Base-by-base conservation (phyloP, 1,140 invertebrate genomes). In the Drosophila lowei region DNA sequence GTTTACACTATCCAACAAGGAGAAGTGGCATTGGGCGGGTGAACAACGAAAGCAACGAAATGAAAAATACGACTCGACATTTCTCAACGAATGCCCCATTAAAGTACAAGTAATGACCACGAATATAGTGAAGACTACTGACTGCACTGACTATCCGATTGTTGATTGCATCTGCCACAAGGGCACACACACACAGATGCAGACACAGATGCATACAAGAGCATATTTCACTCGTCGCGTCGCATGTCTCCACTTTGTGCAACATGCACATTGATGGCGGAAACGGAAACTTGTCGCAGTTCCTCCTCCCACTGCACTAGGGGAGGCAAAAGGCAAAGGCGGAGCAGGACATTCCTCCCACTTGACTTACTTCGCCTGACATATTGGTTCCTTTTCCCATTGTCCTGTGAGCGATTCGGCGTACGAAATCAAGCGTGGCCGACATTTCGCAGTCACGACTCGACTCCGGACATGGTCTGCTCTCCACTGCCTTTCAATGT, bases 261-360 rank as follows among this genome's bases (percentile, higher is more conserved):
- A 62, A 76, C 72, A 76, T 80, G 53, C 66, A 79, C 78, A 48
- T 55, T 56, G 53, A 52, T 56, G 46, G 41, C 46, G 72, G 43
- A 80, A 72, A 53, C 72, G 66, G 58, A 80, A 80, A 64, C 62
- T 60, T 80, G 77, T 80, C 72, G 58, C 61, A 68, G 53, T 59
- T 63, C 34, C 18, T 63, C 25, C 18, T 21, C 25, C 15, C 56
- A 34, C 18, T 6, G 43, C 34, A 13, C 34, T 38, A 2, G 43
- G 13, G 62, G 18, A 38, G 21, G 25, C 30, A n/a, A 15, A 30
- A 16, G 44, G 52, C 28, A n/a, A 11, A 18, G 15, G 47, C 23
- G 11, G 15, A 9, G 18, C 30, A 18, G 15, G 43, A 15, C 25
- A n/a, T 21, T 60, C 44, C 38, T 62, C 44, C 44, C 46, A 30